Percentiles rank a stretch among this genome's conserved stretches.
These are phyloP conservation scores for Drosophila anceps DNA, from an alignment of 2,888 invertebrate species.

Conservation along the genomic window DNA sequence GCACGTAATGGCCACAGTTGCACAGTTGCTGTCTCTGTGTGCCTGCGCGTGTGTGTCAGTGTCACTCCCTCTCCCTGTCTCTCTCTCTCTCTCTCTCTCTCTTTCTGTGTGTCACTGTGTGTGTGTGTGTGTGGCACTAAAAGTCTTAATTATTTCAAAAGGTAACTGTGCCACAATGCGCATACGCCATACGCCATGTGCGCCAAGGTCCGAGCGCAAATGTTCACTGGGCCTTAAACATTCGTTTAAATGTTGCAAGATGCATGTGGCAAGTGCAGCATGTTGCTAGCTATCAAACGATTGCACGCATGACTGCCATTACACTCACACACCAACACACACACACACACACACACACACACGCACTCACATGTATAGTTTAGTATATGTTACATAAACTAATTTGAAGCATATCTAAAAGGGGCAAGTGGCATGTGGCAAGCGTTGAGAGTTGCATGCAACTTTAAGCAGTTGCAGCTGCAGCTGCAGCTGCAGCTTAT, in stretches of 20 bases:
- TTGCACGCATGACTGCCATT: conserved; percentile 67
- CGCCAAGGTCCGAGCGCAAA: conserved; percentile 24
- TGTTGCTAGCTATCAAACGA: conserved; percentile 59
- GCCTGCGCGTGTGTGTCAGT: background rate
- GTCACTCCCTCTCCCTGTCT: background rate
- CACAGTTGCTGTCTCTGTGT: conserved; percentile 36
- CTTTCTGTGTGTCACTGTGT: background rate
- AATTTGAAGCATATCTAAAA: conserved; percentile 44
- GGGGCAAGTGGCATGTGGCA: conserved; percentile 1
- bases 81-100: background rate
- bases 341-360: background rate
- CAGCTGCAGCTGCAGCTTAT: conserved; percentile 53
- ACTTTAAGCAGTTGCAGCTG: conserved; percentile 48
- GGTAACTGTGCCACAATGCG: conserved; percentile 54
- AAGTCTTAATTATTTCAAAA: conserved; percentile 76
- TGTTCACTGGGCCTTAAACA: conserved; percentile 38
- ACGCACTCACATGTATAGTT: no score
- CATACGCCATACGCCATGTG: conserved; percentile 40
- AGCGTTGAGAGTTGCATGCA: conserved; percentile 24
- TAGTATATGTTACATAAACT: conserved; percentile 37
- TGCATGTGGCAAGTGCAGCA: conserved; percentile 23
- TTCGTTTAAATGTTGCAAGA: conserved; percentile 26
- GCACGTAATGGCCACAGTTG: conserved; percentile 56
- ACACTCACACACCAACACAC: conserved; percentile 17
- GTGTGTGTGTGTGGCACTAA: conserved; percentile 37